These are phyloP conservation scores for Sceloporus undulatus DNA, from an alignment of 2,113 vertebrate genomes.

Conservation along the genomic window DNA sequence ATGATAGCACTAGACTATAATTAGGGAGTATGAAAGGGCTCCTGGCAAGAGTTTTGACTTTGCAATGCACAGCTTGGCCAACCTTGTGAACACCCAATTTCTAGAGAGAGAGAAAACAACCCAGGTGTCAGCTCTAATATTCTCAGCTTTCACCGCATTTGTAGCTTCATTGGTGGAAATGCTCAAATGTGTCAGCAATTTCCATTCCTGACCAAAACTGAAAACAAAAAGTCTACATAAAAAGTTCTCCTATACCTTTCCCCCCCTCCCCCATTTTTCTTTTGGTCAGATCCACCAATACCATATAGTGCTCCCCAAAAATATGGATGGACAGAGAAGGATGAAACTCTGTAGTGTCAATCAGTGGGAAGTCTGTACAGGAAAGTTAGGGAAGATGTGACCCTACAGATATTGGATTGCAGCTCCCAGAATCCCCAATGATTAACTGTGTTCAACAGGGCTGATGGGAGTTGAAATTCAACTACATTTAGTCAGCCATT, in stretches of 20 bases:
- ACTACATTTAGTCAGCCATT: too few species aligned
- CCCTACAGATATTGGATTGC: too few species aligned
- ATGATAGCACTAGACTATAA: too few species aligned
- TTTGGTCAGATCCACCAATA: neutral
- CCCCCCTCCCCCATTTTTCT: neutral
- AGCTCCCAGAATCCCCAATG: too few species aligned
- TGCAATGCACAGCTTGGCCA: neutral
- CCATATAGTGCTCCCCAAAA: neutral
- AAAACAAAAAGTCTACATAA: constrained; percentile 23
- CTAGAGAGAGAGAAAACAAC: neutral
- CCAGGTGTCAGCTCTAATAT: neutral
- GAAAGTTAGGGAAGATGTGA: too few species aligned
- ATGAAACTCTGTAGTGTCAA: too few species aligned
- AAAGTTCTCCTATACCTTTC: neutral
- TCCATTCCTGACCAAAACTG: constrained; percentile 6
- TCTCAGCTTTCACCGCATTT: neutral
- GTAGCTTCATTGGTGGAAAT: neutral
- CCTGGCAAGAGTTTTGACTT: neutral
- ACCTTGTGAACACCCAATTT: neutral
- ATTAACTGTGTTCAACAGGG: too few species aligned
- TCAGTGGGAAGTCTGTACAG: neutral
- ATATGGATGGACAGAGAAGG: neutral
- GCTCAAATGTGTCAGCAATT: constrained; percentile 15
- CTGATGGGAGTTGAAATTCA: too few species aligned
- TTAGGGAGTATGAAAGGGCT: too few species aligned